Base-by-base conservation (phyloP, 2,888 invertebrate genomes). In the Corbicula japonica region DNA sequence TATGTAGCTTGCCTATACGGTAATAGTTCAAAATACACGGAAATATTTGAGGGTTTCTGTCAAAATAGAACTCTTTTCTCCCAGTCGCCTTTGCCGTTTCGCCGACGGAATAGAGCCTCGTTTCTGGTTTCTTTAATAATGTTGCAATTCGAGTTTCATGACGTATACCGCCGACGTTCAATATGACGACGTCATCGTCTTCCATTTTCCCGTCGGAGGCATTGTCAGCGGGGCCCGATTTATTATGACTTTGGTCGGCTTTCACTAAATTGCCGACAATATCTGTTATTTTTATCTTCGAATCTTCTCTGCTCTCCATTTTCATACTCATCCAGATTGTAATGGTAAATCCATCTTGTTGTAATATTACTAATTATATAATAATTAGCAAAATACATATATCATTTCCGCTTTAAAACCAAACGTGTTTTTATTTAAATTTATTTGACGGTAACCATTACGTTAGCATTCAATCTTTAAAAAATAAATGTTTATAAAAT, bases 1-100 rank as follows among this genome's bases (percentile, higher is more conserved):
- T 83, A 63, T 88, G 88, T 4, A 88, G 71, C 60, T 87, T 86
- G n/a, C 87, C 88, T 18, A 81, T 76, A 8, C 88, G 75, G 54
- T 88, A 87, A 56, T 85, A 88, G 61, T 88, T 88, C 48, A 88
- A 68, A 72, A 88, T 86, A 32, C 80, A 86, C 15, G 83, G 85
- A 50, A 88, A 88, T 41, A 88, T 83, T 44, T 84, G 82, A 3
- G 88, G 86, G 48, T 88, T 84, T 35, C 88, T 58, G 69, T 88
- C 88, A 61, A 88, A 87, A 60, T 75, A 88, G 54, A 85, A 88
- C 56, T 88, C 88, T n/a, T 73, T 76, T 30, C 78, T 82, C 1
- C 87, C 87, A 23, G 77, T 79, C n/a, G 83, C 69, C 61, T 81
- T 83, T 1, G 86, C 85, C 21, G 79, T 75, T 44, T 87, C 85